These are phyloP conservation scores for Cosmorhoe ocellata DNA, from an alignment of 2,888 invertebrate genomes.

Conservation along the genomic window DNA sequence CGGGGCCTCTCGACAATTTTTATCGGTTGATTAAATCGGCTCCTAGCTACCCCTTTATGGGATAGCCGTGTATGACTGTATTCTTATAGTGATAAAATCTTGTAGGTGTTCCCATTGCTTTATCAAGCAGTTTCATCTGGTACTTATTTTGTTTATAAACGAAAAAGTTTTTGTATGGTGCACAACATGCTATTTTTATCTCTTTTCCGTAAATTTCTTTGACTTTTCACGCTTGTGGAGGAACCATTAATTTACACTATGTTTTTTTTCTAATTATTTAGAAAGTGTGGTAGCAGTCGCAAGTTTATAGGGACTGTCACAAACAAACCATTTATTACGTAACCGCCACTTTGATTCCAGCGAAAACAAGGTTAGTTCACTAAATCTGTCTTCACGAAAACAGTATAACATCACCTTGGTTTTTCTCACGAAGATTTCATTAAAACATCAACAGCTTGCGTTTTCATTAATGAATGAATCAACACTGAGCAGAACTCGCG, in stretches of 20 bases:
- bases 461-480: slow-evolving; percentile 32
- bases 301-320: neutral
- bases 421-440: slow-evolving; percentile 29
- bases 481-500: slow-evolving; percentile 39
- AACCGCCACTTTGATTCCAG: neutral
- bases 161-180: neutral
- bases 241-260: too few relatives aligned
- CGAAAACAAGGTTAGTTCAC: slow-evolving; percentile 12
- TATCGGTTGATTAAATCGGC: slow-evolving; percentile 76
- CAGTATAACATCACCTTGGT: slow-evolving; percentile 24
- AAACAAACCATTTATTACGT: neutral
- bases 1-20: slow-evolving; percentile 61
- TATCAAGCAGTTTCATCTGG: slow-evolving; percentile 41
- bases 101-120: slow-evolving; percentile 45
- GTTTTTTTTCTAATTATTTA: too few relatives aligned
- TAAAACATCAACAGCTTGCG: slow-evolving; percentile 29
- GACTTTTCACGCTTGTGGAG: too few relatives aligned
- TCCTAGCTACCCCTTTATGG: slow-evolving; percentile 71
- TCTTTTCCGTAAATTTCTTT: too few relatives aligned
- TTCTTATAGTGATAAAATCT: slow-evolving; percentile 54
- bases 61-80: slow-evolving; percentile 60
- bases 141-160: slow-evolving; percentile 23
- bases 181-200: too few relatives aligned
- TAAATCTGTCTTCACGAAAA: slow-evolving; percentile 25
- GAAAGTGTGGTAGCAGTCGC: too few relatives aligned